Evolutionary conservation across 2,113 vertebrate genomes (phyloP), one percentile per base, ranked within the genome.

Genomic region (Bujurquina vittata): DNA sequence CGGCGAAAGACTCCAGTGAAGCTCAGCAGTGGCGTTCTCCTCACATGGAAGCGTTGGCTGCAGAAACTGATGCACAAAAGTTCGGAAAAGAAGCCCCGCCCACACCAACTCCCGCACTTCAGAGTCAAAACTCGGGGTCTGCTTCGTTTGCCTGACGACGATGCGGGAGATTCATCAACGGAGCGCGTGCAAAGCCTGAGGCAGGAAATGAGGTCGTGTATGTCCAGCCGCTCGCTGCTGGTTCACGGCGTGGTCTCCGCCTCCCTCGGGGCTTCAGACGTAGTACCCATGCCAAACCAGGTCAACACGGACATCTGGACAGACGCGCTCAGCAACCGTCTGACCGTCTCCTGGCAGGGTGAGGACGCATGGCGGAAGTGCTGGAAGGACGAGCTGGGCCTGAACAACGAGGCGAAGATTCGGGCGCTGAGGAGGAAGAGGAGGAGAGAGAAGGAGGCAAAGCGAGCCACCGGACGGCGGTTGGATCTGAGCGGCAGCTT

Each of bases 311-410:
- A 73, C 0, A 11, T n/a, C 2, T 96, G 94, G 55, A 63, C 4
- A 0, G 96, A 97, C 1, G 84, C 90, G 4, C 88, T 98, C 9
- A 98, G 95, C 7, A 7, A 92, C 4, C 96, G 97, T 0, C 83
- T 99, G 77, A 95, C 91, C 0, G 79, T 83, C 0, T 89, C 96
- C 3, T 99, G 98, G 98, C 83, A 82, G 1, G 94, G 97, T 84
- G 89, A 84, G 0, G 94, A 89, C 0, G 86, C 46, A 0, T 96
- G 92, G 91, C 80, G 26, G 0, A 75, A 62, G 1, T 98, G 97
- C 96, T 98, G 97, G 97, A 90, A 92, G 1, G 94, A 96, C 7
- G 88, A 87, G 33, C 91, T 91, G 0, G 95, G 94, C 0, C 20
- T 92, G 22, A 90, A 88, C 74, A 3, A 8, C 1, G 83, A 86